Conservation (phyloP, 2,888 invertebrate species). For the Callyntrura guangdongensis region DNA sequence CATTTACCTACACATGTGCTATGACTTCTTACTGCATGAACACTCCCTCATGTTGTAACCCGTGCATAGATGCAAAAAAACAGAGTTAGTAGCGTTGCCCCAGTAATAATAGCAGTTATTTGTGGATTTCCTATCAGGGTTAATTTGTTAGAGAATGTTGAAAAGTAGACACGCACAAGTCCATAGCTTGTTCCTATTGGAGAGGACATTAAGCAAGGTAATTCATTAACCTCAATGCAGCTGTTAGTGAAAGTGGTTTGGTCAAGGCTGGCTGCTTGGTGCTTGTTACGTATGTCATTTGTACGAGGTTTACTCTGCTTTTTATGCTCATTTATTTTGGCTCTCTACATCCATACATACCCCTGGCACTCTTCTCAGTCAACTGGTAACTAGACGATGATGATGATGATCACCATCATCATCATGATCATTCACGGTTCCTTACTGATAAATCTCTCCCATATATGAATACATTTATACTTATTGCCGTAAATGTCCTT, state of each 20-base stretch:
- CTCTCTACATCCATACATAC: slow-evolving; percentile 28
- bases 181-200: slow-evolving; percentile 55
- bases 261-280: slow-evolving; percentile 47
- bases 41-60: too few species aligned
- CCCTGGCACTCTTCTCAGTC: slow-evolving; percentile 33
- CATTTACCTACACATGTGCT: too few species aligned
- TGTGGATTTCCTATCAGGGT: slow-evolving; percentile 73
- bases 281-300: slow-evolving; percentile 52
- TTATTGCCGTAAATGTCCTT: slow-evolving; percentile 29
- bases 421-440: slow-evolving; percentile 31
- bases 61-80: too few species aligned
- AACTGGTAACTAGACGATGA: slow-evolving; percentile 10
- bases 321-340: slow-evolving; percentile 47
- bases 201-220: slow-evolving; percentile 75
- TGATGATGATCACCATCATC: not conserved
- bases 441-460: slow-evolving; percentile 23
- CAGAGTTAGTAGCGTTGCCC: not conserved
- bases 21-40: too few species aligned
- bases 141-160: slow-evolving; percentile 74
- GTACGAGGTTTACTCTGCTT: slow-evolving; percentile 25
- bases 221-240: slow-evolving; percentile 78
- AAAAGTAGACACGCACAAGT: slow-evolving; percentile 72
- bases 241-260: slow-evolving; percentile 72
- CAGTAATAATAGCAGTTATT: slow-evolving; percentile 64
- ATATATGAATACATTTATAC: not conserved